Percentiles rank a stretch among this genome's conserved stretches.
phyloP scores from a whole-genome alignment of 2,113 vertebrate species.

The Capreolus pygargus region DNA sequence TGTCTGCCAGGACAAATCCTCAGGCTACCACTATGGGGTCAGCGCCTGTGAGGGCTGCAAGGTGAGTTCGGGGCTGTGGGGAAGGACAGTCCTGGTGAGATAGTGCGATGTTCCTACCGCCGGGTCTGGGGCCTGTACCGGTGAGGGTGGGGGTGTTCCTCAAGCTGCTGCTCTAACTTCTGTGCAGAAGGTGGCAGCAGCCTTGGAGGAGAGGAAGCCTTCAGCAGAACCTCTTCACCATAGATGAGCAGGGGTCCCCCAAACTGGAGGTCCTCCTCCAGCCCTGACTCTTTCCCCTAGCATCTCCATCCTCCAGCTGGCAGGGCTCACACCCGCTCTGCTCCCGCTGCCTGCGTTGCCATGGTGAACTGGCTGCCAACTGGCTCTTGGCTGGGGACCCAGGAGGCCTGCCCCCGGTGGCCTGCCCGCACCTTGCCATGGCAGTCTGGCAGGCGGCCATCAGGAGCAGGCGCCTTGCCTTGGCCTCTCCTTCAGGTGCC shows the following conservation, averaged over 20 bases:
- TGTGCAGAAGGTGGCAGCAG: background rate
- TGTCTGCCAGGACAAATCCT: conserved; percentile 98
- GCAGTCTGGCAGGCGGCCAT: background rate
- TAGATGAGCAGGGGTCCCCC: background rate
- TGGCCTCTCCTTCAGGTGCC: background rate
- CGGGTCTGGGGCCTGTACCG: fast-evolving
- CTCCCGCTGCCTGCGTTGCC: conserved; percentile 57
- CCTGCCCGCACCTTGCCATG: conserved; percentile 19
- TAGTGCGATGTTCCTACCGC: background rate
- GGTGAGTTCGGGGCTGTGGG: conserved; percentile 82
- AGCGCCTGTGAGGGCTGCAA: conserved; percentile 99
- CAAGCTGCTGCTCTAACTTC: background rate
- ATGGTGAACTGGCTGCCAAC: conserved; percentile 63
- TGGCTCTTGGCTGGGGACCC: conserved; percentile 61
- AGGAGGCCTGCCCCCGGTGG: conserved; percentile 52
- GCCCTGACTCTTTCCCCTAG: background rate
- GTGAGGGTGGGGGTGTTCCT: background rate
- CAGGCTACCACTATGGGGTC: conserved; percentile 98
- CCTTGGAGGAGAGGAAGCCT: background rate
- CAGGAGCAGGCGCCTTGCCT: background rate
- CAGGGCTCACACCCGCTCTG: background rate
- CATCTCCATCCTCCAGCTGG: background rate
- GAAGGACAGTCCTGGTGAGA: background rate
- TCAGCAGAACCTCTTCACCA: background rate
- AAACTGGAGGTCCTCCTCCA: background rate